A percentile compares a stretch with the other conserved stretches of the same genome.
These are phyloP conservation scores for Spodoptera littoralis DNA, from an alignment of 2,888 invertebrate species.

Conservation along the genomic window DNA sequence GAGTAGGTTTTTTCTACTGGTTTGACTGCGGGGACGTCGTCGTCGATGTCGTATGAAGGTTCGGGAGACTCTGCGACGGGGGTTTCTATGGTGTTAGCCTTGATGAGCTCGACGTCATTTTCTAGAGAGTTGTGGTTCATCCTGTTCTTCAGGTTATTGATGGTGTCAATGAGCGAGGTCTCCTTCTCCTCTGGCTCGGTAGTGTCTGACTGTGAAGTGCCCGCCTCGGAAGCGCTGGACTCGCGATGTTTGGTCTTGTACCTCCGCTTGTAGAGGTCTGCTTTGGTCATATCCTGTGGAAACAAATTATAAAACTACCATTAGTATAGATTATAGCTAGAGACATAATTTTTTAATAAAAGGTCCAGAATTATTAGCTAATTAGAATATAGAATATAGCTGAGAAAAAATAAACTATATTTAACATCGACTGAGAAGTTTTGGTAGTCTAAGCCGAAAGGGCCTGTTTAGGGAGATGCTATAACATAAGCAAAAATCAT, in stretches of 20 bases:
- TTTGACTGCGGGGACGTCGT: conserved; percentile 75
- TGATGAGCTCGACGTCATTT: conserved; percentile 81
- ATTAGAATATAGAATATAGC: too few relatives aligned
- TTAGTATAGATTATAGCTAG: too few relatives aligned
- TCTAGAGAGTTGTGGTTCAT: conserved; percentile 82
- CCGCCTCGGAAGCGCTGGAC: conserved; percentile 70
- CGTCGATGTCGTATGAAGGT: conserved; percentile 72
- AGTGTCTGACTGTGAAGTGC: conserved; percentile 63
- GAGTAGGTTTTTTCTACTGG: conserved; percentile 83
- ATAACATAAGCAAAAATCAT: too few relatives aligned
- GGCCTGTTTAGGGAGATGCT: too few relatives aligned
- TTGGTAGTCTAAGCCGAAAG: too few relatives aligned
- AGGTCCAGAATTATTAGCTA: too few relatives aligned
- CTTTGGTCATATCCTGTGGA: conserved; percentile 85
- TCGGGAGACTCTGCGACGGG: conserved; percentile 69
- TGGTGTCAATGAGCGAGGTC: conserved; percentile 70
- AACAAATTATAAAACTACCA: too few relatives aligned
- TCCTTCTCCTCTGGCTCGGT: conserved; percentile 65
- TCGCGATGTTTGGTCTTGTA: conserved; percentile 80
- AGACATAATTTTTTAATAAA: too few relatives aligned
- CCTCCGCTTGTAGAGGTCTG: conserved; percentile 83
- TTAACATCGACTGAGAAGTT: too few relatives aligned
- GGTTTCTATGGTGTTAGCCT: conserved; percentile 78
- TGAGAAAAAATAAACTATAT: too few relatives aligned
- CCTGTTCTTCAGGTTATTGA: conserved; percentile 75